Evolutionary conservation across 2,888 invertebrate species (phyloP), one percentile per base, ranked within the genome.

Genomic region (Pimpla rufipes): DNA sequence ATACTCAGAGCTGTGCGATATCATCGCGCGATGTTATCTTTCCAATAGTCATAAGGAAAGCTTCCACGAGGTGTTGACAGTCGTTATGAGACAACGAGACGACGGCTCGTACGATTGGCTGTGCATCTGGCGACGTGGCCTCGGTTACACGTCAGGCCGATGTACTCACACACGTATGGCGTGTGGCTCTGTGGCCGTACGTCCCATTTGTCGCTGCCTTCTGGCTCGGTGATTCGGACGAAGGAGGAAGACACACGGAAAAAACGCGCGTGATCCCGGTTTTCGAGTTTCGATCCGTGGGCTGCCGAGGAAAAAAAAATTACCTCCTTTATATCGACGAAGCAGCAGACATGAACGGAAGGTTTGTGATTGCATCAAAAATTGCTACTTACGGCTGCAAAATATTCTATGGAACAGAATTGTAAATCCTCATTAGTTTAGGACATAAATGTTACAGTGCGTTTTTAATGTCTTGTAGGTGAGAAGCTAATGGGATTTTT

Each of bases 81-180:
- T 8, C 59, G 35, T n/a, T 59, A 16, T 59, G 59, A 35, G 16
- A 37, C 16, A 37, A 35, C 29, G 6, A n/a, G 16, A 59, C 59
- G 59, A n/a, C 7, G 29, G 59, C 16, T 35, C 16, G 7, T 35
- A 16, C 59, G 16, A 37, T 59, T 37, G 8, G 59, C 37, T 29
- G 59, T 45, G 67, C 29, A 47, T 50, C 23, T 47, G 47, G 45
- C 67, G 13, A 67, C 50, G 67, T 67, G 67, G 47, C 47, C 13
- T 45, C 47, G 29, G 13, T 47, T 23, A 29, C 67, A 50, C 50
- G 67, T 67, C 67, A 67, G 47, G 11, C 23, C n/a, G 40, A 11
- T 45, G 45, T 42, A 42, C 16, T 13, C 13, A 42, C 18, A 8
- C 18, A 66, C 40, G 37, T 62, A 37, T 62, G n/a, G 8, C 7